These are phyloP conservation scores for Pseudopodoces humilis DNA, from an alignment of 2,113 vertebrate genomes.

Conservation along the genomic window DNA sequence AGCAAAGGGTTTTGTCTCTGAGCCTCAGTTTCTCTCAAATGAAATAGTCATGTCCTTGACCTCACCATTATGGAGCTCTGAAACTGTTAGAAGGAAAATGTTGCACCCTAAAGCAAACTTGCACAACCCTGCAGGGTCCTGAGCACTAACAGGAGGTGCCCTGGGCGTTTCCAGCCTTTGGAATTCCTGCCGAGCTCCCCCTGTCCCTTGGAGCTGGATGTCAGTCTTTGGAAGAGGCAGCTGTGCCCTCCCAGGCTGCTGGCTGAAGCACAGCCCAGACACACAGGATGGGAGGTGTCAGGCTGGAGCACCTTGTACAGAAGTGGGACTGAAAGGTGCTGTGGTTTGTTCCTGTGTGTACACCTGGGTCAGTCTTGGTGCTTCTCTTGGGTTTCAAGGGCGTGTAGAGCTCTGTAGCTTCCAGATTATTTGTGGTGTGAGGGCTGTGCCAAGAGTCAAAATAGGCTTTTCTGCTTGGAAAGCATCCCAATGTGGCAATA, in stretches of 20 bases:
- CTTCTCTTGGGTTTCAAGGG: not conserved
- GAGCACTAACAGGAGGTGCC: accelerated
- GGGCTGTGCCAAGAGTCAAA: not conserved
- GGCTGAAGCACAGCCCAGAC: accelerated
- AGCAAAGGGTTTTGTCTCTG: not conserved
- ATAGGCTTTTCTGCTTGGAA: not conserved
- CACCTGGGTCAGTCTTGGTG: accelerated
- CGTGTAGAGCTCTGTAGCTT: not conserved
- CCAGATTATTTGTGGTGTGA: not conserved
- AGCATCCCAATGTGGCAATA: not conserved
- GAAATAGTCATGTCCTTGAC: not conserved
- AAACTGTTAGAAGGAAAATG: not conserved
- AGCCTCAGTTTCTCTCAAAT: not conserved
- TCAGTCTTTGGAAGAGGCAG: not conserved
- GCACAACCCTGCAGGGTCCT: accelerated
- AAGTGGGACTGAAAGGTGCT: not conserved
- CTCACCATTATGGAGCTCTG: not conserved
- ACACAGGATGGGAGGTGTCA: not conserved
- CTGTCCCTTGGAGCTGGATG: not conserved
- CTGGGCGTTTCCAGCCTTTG: accelerated
- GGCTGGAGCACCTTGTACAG: not conserved
- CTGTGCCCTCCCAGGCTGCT: accelerated
- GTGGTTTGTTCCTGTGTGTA: not conserved
- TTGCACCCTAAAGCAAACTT: not conserved
- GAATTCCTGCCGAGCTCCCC: accelerated